Conservation (phyloP, 2,113 vertebrate species). For the Myanophis thanlyinensis region DNA sequence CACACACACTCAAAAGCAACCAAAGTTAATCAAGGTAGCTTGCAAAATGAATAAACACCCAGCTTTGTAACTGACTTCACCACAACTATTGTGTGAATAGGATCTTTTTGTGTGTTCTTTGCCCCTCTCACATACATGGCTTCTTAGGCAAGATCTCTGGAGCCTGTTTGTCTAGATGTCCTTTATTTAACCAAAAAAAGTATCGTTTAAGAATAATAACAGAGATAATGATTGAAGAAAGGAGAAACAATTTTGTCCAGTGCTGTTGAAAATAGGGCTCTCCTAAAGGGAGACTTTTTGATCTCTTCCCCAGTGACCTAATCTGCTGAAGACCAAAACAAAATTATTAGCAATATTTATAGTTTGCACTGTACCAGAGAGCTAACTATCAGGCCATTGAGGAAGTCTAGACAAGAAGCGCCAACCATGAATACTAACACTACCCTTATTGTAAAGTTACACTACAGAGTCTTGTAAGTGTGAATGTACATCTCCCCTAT, state of each 20-base stretch:
- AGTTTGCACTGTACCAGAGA: not conserved
- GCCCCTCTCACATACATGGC: not conserved
- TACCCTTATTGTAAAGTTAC: not conserved
- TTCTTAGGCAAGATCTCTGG: not conserved
- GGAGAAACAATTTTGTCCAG: not conserved
- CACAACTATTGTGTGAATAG: not conserved
- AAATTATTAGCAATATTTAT: not conserved
- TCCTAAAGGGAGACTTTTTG: not conserved
- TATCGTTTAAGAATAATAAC: not conserved
- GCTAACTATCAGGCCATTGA: not conserved
- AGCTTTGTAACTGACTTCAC: not conserved
- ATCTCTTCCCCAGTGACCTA: not conserved
- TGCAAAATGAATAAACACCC: not conserved
- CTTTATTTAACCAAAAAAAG: not conserved
- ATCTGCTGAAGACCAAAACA: not conserved
- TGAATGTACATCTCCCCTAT: not conserved
- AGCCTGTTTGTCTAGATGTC: not conserved
- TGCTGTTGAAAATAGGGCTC: not conserved
- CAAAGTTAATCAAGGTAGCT: not conserved
- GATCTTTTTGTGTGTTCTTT: not conserved
- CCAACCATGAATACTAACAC: not conserved
- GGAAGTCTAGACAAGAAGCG: not conserved
- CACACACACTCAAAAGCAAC: not conserved
- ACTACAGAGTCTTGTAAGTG: not conserved
- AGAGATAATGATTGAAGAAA: not conserved